Evolutionary conservation across 2,113 vertebrate genomes (phyloP), one percentile per base, ranked within the genome.

Genomic region (Mellivora capensis): DNA sequence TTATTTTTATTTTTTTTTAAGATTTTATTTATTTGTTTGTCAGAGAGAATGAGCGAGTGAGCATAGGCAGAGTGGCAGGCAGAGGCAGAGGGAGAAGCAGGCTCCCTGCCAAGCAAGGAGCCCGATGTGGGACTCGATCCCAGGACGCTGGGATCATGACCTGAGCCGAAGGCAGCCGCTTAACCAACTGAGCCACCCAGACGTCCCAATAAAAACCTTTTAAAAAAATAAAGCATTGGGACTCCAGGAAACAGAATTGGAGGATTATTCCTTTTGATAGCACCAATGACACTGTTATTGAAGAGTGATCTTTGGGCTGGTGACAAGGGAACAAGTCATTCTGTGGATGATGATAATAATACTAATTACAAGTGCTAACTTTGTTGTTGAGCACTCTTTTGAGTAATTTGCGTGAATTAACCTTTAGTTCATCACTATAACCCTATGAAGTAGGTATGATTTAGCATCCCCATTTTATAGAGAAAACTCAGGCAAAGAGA

Each of bases 271-370:
- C 17, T 81, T 79, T 93, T 72, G 71, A 83, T 91, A 79, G 37
- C 12, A 47, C 12, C 52, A 13, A 4, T 88, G 87, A 86, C 49
- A 72, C 21, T 79, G 62, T 80, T 93, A 15, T 7, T 91, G 18
- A 92, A 72, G 57, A 87, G 21, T 89, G n/a, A 64, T 39, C 39
- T 96, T 82, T 89, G 49, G 93, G 12, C 31, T 96, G 67, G 57
- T 94, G 86, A 91, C 89, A 61, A 96, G 57, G 10, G 25, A 81
- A 67, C n/a, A 91, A 87, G 94, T 61, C 20, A 57, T 94, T 87
- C 76, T 86, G 20, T 91, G 17, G 37, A 21, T 93, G 34, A 49
- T 79, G 72, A 21, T 54, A 82, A 54, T 80, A 86, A 52, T 76
- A 91, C 29, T 94, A 95, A 89, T 59, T 87, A 74, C 37, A 79